Evolutionary conservation across 2,797 vertebrate genomes (phyloP), one percentile per base, ranked within the genome.

Genomic region (Microchirus variegatus): DNA sequence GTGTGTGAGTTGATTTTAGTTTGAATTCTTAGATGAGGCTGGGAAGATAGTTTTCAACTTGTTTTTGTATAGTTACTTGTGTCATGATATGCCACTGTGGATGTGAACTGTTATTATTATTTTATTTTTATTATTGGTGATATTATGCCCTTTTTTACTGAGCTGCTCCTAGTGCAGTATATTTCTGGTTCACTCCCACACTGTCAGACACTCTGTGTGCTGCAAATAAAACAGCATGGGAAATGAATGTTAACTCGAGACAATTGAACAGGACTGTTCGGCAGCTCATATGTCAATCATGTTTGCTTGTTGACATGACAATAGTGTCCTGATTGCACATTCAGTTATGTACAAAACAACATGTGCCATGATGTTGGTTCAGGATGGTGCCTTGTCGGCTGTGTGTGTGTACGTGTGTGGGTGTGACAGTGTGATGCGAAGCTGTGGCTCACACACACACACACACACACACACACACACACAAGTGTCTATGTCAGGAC

Each of bases 391-490:
- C 86, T 77, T 13, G 2, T 60, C 77, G 84, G 78, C 84, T 79
- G 66, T 63, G 14, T 53, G 52, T 55, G 51, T 63, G 59, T 60
- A 38, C 46, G 53, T 46, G 59, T 42, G 66, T n/a, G 16, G 52
- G 53, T 41, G 48, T 59, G 68, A 52, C 48, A n/a, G 17, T 71
- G 69, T 76, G 53, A 48, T 47, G 61, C 74, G 67, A n/a, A 67
- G 64, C 71, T 64, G 19, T 22, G 19, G 19, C 22, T 22, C 92
- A 91, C 91, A 92, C 91, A 92, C 81, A 72, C 80, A 83, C 90
- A 84, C 72, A 75, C 92, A 91, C 91, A 92, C 91, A 92, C 81
- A 72, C 80, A 83, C 72, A 75, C 82, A 76, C 84, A 73, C 87
- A 73, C 88, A 84, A 85, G 80, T 65, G 84, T 73, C 85, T 77